These are phyloP conservation scores for Panopea generosa DNA, from an alignment of 2,888 invertebrate species.

Conservation along the genomic window DNA sequence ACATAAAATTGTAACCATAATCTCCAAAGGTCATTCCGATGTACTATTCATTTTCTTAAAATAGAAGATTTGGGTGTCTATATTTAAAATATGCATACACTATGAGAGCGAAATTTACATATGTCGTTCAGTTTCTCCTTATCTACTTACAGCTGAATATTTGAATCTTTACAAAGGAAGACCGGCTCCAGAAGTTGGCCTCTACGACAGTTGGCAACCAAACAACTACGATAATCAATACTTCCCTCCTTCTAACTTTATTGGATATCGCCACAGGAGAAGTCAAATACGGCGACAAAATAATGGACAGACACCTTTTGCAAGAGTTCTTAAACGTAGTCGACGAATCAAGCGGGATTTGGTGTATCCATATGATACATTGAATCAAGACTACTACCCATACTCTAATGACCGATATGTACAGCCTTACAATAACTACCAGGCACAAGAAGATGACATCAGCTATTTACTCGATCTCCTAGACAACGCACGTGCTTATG, in stretches of 20 bases:
- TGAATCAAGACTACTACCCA: constrained; percentile 21
- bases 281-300: constrained; percentile 24
- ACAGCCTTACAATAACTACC: too few relatives aligned
- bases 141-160: too few relatives aligned
- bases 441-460: constrained; percentile 27
- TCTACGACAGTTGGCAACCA: not conserved
- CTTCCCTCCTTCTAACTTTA: not conserved
- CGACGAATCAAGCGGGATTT: constrained; percentile 51
- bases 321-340: constrained; percentile 41
- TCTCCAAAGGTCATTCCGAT: too few relatives aligned
- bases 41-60: too few relatives aligned
- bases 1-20: too few relatives aligned
- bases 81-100: too few relatives aligned
- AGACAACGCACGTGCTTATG: constrained; percentile 25
- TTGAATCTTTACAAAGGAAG: too few relatives aligned
- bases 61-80: too few relatives aligned
- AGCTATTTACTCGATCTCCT: constrained; percentile 27
- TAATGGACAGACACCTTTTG: constrained; percentile 2
- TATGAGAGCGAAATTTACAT: too few relatives aligned
- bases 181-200: too few relatives aligned
- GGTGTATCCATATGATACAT: constrained; percentile 20
- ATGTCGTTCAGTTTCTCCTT: too few relatives aligned
- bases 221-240: constrained; percentile 2
- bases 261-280: constrained; percentile 21
- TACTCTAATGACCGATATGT: too few relatives aligned